Evolutionary conservation across 2,797 vertebrate species (phyloP), one percentile per base, ranked within the genome.

Genomic region (Centroberyx gerrardi): DNA sequence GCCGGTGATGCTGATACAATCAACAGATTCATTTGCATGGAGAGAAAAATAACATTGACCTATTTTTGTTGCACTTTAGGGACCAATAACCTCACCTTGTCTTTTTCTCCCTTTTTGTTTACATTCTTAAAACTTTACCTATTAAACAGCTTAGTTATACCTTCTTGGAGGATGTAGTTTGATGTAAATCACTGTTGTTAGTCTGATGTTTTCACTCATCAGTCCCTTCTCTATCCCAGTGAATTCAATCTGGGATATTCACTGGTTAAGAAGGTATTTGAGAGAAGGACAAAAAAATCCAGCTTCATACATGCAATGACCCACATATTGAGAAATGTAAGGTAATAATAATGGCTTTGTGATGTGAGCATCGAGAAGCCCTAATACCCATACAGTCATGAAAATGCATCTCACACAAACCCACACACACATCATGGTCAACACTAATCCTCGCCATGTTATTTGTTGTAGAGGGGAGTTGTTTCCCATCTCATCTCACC

Each of bases 371-470:
- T 66, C 9, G 38, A 54, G 18, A 69, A 65, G 40, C 68, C 31
- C 40, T 76, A 81, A 74, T 72, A 80, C 56, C 3, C 28, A 14
- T 2, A 48, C 40, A 42, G 40, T 42, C 22, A 36, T 8, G 6
- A 36, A 42, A 42, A 42, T 33, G 68, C 59, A 55, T 63, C 53
- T 60, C 27, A 44, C 44, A 76, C 64, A 82, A 55, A 63, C 40
- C 22, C 2, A 2, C 54, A 40, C 64, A 79, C 58, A 62, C 68
- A 67, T 62, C 6, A 2, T 10, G 40, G 33, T 69, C 44, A 76
- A 62, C 44, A 66, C 48, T 81, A 89, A 86, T 87, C 85, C 78
- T 71, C 33, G 3, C 61, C 40, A 49, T 53, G 70, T 77, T 73
- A 81, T 82, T 71, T 73, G 64, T 74, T 76, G 68, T 76, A 67